These are phyloP conservation scores for Macheiramphus alcinus DNA, from an alignment of 2,113 vertebrate genomes.

Conservation along the genomic window DNA sequence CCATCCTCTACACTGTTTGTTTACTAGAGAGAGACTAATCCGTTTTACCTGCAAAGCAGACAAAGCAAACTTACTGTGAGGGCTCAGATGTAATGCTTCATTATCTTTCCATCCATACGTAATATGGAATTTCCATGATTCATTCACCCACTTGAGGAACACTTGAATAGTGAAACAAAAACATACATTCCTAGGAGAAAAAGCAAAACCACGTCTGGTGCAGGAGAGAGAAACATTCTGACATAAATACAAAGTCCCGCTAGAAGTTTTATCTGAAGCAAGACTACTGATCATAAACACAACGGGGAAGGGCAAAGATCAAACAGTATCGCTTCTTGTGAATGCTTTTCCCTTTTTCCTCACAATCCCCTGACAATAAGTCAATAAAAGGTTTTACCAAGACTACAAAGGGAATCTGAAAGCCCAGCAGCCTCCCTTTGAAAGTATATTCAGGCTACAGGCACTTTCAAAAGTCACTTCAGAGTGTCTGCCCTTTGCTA, in stretches of 20 bases:
- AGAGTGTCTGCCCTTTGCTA: background rate
- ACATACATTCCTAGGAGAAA: background rate
- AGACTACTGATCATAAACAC: background rate
- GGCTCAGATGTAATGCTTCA: background rate
- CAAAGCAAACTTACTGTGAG: background rate
- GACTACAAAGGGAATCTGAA: background rate
- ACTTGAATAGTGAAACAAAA: background rate
- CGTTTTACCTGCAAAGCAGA: background rate
- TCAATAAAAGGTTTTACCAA: background rate
- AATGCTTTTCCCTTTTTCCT: background rate
- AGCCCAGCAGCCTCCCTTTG: background rate
- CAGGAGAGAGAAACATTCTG: background rate
- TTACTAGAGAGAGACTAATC: background rate
- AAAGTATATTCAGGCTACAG: background rate
- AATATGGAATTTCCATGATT: slow-evolving; percentile 12
- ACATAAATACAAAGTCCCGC: background rate
- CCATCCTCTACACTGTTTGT: background rate
- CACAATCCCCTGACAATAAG: background rate
- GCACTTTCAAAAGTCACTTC: background rate
- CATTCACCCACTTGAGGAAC: slow-evolving; percentile 2
- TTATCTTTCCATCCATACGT: background rate
- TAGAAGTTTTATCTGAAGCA: background rate
- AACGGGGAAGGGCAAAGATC: background rate
- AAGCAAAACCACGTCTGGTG: background rate
- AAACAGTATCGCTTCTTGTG: background rate